Conservation (phyloP, 2,113 vertebrate genomes). For the Ginglymostoma cirratum region DNA sequence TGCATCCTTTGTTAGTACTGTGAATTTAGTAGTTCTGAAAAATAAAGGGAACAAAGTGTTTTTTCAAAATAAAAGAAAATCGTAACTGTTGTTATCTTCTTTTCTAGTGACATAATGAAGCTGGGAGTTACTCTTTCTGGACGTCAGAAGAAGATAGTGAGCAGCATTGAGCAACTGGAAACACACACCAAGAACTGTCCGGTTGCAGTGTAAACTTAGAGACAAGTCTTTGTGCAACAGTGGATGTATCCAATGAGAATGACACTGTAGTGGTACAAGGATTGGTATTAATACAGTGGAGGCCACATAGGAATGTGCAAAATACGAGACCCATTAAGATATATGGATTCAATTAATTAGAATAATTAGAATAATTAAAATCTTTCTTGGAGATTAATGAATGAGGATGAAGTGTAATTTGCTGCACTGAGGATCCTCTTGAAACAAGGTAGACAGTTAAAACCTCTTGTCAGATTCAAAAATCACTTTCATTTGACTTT, state of each 20-base stretch:
- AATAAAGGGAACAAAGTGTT: neutral
- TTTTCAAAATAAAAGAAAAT: neutral
- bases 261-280: slow-evolving; percentile 43
- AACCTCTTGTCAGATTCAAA: neutral
- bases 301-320: slow-evolving; percentile 28
- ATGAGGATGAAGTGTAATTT: neutral
- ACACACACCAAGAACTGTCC: slow-evolving; percentile 84
- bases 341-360: neutral
- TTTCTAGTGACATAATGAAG: slow-evolving; percentile 83
- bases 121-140: slow-evolving; percentile 85
- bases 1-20: neutral
- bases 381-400: neutral
- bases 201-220: slow-evolving; percentile 77
- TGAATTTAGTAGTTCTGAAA: neutral
- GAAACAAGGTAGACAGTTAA: neutral
- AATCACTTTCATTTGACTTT: neutral
- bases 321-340: neutral
- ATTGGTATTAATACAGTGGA: slow-evolving; percentile 40
- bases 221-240: slow-evolving; percentile 24
- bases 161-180: slow-evolving; percentile 90
- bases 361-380: neutral
- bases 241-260: neutral
- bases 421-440: neutral
- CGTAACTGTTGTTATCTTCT: neutral
- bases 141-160: slow-evolving; percentile 90